Evolutionary conservation across 1,140 invertebrate species (phyloP), one percentile per base, ranked within the genome.

Genomic region (Dreissena rostriformis): DNA sequence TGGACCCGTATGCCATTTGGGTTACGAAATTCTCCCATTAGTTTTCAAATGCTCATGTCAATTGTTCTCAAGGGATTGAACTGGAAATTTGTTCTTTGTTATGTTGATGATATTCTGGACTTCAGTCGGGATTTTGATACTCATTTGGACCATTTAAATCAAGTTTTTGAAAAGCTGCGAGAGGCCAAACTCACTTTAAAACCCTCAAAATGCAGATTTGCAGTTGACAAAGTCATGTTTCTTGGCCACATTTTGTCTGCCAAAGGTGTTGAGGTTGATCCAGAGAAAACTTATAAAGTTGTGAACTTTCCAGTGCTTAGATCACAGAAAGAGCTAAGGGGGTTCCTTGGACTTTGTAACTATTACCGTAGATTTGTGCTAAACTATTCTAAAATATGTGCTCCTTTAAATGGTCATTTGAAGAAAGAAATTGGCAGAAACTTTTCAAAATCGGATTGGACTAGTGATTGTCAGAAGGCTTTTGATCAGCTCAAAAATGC

Each of bases 271-370:
- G 7, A 76, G 22, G 78, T 84, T 57, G 81, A 86, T 22, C 49
- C 65, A 19, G 28, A 66, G 29, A 84, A 86, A 29, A 80, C 72
- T 0, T 61, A 73, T 4, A 81, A 83, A 39, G 51, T 84, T 14
- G 24, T 51, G 66, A n/a, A 85, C n/a, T 86, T 83, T 53, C 84
- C 89, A 17, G 52, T 51, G 19, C 84, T 83, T 14, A 90, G 78
- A 71, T 91, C 82, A 81, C 77, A 89, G 11, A 91, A 92, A 57
- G 90, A 94, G 68, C 65, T 94, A 0, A 78, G 92, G 63, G 24
- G 88, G 24, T 94, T 95, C 85, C 49, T 95, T 6, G 94, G 94
- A 0, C 72, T 95, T 17, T 79, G 91, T 66, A 91, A 91, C 76
- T 94, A 92, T 75, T 90, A 92, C 82, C 55, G 89, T 1, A 84